A percentile compares a stretch with the other conserved stretches of the same genome.
Evolutionary conservation across 1,140 invertebrate genomes (phyloP).

Genomic region (Pollicipes pollicipes): DNA sequence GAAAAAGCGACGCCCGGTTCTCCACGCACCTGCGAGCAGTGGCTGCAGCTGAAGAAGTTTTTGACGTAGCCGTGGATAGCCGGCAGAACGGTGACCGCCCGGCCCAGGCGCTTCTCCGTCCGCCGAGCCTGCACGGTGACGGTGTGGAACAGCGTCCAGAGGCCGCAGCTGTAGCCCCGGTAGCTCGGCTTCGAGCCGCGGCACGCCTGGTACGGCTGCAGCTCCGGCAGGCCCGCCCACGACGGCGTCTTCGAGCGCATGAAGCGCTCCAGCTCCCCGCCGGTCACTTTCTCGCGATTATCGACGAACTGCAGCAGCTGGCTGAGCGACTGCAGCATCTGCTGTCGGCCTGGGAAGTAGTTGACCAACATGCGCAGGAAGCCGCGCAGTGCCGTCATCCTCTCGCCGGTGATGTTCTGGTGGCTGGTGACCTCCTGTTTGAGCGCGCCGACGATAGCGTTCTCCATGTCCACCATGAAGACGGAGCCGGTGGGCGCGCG

Average conservation of each 20-base stretch:
- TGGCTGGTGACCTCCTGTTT: constrained; percentile 56
- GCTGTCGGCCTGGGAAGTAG: constrained; percentile 49
- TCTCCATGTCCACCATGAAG: constrained; percentile 62
- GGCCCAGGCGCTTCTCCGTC: constrained; percentile 35
- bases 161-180: constrained; percentile 83
- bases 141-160: constrained; percentile 91
- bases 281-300: background rate
- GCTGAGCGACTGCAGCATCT: constrained; percentile 43
- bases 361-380: constrained; percentile 49
- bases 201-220: constrained; percentile 43
- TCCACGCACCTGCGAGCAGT: constrained; percentile 43
- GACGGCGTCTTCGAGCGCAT: constrained; percentile 13
- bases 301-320: constrained; percentile 28
- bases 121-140: constrained; percentile 50
- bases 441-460: constrained; percentile 55
- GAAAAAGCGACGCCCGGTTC: too few species aligned
- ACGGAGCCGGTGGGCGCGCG: too few species aligned
- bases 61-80: constrained; percentile 77
- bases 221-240: constrained; percentile 26
- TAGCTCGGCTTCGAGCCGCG: constrained; percentile 46
- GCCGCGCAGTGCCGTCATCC: constrained; percentile 46
- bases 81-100: constrained; percentile 37
- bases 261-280: constrained; percentile 13
- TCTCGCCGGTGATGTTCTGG: constrained; percentile 45
- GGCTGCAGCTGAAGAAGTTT: constrained; percentile 81